Conservation (phyloP, 2,113 vertebrate genomes). For the Rhadina sibilatrix region DNA sequence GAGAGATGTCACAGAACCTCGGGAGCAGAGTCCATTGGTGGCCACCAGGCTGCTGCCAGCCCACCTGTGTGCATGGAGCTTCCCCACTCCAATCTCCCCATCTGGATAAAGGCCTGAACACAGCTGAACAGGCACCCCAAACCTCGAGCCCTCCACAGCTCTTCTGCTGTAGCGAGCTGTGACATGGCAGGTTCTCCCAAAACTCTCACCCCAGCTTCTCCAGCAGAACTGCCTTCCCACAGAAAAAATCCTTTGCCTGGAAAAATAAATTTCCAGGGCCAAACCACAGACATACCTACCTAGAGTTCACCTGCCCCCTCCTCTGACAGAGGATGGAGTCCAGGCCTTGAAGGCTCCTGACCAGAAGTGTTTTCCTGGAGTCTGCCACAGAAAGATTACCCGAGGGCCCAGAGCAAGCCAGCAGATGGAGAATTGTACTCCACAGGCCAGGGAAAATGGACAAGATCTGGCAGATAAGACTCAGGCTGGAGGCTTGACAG, state of each 20-base stretch:
- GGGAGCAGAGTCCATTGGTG: accelerated
- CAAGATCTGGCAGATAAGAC: background rate
- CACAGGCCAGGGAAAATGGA: background rate
- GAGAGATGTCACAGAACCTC: background rate
- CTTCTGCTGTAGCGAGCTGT: background rate
- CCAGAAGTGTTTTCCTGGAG: background rate
- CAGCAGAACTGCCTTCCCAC: background rate
- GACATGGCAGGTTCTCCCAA: background rate
- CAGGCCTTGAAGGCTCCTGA: background rate
- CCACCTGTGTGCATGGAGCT: background rate
- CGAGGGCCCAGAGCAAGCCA: accelerated
- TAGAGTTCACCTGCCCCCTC: background rate
- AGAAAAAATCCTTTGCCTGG: background rate
- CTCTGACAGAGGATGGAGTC: background rate
- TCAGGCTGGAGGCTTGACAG: background rate
- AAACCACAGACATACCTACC: background rate
- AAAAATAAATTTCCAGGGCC: background rate
- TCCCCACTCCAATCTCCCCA: accelerated
- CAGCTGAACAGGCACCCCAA: background rate
- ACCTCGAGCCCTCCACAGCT: background rate
- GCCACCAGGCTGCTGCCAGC: background rate
- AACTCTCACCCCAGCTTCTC: background rate
- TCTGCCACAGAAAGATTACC: background rate
- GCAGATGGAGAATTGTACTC: background rate
- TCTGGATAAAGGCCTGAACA: background rate